Evolutionary conservation across 2,797 vertebrate genomes (phyloP), one percentile per base, ranked within the genome.

Genomic region (Scomberomorus guttatus): DNA sequence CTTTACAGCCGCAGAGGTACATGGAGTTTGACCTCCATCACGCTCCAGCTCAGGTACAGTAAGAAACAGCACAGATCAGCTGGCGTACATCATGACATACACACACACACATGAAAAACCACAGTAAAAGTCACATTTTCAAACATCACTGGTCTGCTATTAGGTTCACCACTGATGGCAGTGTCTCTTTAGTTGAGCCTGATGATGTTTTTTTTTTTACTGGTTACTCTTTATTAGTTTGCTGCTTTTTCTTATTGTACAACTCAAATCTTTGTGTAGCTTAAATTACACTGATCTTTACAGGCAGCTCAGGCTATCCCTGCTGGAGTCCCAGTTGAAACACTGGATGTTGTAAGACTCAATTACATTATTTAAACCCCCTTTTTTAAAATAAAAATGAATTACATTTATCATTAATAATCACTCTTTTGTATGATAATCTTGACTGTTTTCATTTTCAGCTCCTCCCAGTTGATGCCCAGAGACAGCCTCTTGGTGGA

Each of bases 1-100:
- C 55, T 77, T 57, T 56, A 39, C 83, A 92, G 90, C 37, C 15
- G 1, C 54, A 91, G 34, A 85, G n/a, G 50, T 90, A 46, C 82
- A 84, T 81, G 79, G 91, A 92, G 86, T 94, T 91, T 72, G 89
- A 93, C 81, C 79, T 94, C 72, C 60, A 48, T 37, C 7, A 68
- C 8, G 90, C 90, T 75, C 87, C 89, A 5, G 44, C 79, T 84
- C 27, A 92, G 89, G 90, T 92, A 85, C 37, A 73, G 48, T 81
- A 20, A 76, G 52, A 57, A n/a, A 7, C 42, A 59, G 15, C 20
- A 42, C 25, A 14, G 37, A 34, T 70, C 58, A 70, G n/a, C 37
- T 56, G 27, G 4, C 44, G n/a, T n/a, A 54, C 22, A 46, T n/a
- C 12, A 60, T 57, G 24, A 5, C 61, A 58, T 8, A 50, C 10